Conservation (phyloP, 2,797 vertebrate genomes). For the Chromobotia macracanthus region DNA sequence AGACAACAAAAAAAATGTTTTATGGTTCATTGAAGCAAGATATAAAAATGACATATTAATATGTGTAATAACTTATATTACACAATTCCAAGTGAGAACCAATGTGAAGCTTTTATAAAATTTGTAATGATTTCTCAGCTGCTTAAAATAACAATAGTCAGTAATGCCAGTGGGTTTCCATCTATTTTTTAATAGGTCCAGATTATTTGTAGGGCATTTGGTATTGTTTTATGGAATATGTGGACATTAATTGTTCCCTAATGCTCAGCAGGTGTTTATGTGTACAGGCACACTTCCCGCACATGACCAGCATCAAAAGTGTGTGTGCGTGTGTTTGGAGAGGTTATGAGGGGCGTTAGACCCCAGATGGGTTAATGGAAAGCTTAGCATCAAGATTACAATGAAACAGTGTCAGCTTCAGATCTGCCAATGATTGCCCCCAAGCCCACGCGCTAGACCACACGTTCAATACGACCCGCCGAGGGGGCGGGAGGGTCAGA, state of each 20-base stretch:
- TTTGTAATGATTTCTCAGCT: no score
- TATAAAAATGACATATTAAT: neutral
- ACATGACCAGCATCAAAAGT: conserved; percentile 46
- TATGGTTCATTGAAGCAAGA: neutral
- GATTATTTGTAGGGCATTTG: neutral
- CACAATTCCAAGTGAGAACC: neutral
- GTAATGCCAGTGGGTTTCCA: neutral
- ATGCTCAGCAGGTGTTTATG: conserved; percentile 49
- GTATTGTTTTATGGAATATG: conserved; percentile 13
- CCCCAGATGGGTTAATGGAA: conserved; percentile 95
- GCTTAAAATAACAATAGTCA: neutral
- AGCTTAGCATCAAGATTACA: conserved; percentile 97
- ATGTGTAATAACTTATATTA: neutral
- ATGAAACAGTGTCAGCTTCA: conserved; percentile 89
- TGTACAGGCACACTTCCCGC: conserved; percentile 51
- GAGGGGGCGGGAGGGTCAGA: conserved; percentile 19
- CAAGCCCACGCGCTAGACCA: conserved; percentile 63
- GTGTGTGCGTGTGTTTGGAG: conserved; percentile 47
- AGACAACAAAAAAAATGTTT: neutral
- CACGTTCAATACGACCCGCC: conserved; percentile 47
- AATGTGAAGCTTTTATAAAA: neutral
- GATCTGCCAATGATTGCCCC: conserved; percentile 88
- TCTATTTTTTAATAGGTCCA: neutral
- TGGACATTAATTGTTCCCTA: conserved; percentile 34
- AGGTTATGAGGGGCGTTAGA: conserved; percentile 61